A percentile compares a stretch with the other conserved stretches of the same genome.
Conservation (phyloP, 1,140 invertebrate species). For the Hermetia illucens region DNA sequence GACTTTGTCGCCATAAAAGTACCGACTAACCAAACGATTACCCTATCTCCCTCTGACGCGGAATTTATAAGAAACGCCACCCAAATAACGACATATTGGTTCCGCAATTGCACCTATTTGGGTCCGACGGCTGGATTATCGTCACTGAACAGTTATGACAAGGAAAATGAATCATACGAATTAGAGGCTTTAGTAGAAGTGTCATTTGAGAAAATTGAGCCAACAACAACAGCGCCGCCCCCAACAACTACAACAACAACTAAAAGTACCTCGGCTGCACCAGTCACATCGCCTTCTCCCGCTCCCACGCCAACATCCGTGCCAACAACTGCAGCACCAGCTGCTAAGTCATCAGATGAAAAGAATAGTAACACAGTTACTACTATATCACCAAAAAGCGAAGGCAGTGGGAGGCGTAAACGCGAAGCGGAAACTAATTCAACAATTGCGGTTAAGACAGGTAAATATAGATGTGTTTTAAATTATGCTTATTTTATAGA, state of each 20-base stretch:
- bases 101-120: constrained; percentile 56
- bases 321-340: constrained; percentile 11
- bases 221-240: constrained; percentile 40
- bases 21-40: constrained; percentile 40
- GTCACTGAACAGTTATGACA: constrained; percentile 46
- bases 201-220: constrained; percentile 44
- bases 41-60: constrained; percentile 41
- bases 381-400: constrained; percentile 9
- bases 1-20: constrained; percentile 45
- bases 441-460: neutral
- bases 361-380: constrained; percentile 10
- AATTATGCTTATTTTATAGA: too few species aligned
- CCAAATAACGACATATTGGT: constrained; percentile 55
- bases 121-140: constrained; percentile 43
- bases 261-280: constrained; percentile 37
- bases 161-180: constrained; percentile 40
- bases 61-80: constrained; percentile 46
- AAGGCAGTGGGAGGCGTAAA: too few species aligned
- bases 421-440: too few species aligned
- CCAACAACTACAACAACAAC: constrained; percentile 37
- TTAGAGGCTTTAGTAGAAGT: constrained; percentile 54
- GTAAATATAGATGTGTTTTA: too few species aligned
- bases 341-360: constrained; percentile 11
- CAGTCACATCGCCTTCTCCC: constrained; percentile 34
- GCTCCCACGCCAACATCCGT: constrained; percentile 30